Conservation (phyloP, 2,113 vertebrate genomes). For the Saccopteryx bilineata region DNA sequence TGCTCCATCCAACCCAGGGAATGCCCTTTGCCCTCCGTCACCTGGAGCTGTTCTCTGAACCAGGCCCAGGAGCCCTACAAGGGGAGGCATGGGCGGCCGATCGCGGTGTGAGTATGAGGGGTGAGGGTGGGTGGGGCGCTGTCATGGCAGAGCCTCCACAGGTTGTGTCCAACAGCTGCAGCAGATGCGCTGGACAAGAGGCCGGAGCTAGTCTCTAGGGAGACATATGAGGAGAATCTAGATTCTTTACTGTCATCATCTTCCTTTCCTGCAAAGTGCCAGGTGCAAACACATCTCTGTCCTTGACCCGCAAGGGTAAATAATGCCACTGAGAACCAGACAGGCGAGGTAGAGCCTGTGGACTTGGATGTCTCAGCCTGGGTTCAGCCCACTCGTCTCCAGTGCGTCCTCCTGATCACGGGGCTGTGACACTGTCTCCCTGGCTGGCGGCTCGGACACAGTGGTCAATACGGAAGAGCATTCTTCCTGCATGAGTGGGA, state of each 20-base stretch:
- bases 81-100: neutral
- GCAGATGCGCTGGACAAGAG: neutral
- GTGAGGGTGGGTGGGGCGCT: neutral
- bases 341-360: neutral
- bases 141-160: neutral
- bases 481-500: neutral
- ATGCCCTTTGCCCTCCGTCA: neutral
- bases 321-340: neutral
- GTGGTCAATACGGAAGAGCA: accelerated
- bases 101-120: neutral
- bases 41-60: neutral
- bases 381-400: accelerated
- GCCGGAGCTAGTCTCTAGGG: neutral
- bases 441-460: accelerated
- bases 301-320: neutral
- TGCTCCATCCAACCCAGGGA: neutral
- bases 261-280: neutral
- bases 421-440: too few species aligned
- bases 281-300: neutral
- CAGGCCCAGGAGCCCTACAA: too few species aligned
- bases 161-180: neutral
- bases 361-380: accelerated
- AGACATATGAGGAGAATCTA: neutral
- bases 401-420: too few species aligned
- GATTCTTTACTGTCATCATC: neutral